Evolutionary conservation across 1,140 invertebrate genomes (phyloP).

Genomic region (Diprion similis): DNA sequence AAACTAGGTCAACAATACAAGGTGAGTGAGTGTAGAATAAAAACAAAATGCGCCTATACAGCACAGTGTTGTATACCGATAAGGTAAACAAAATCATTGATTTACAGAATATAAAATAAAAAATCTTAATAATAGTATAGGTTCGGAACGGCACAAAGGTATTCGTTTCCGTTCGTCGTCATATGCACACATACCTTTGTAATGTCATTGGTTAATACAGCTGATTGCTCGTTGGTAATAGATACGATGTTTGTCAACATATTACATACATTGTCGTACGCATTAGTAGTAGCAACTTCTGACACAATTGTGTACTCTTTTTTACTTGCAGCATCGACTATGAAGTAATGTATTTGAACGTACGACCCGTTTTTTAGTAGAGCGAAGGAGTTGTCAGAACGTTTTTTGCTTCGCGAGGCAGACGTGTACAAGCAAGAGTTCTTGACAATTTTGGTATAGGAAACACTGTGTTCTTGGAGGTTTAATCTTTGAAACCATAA

Average conservation of each 20-base stretch:
- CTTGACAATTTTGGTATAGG: not conserved
- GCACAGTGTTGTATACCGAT: not conserved
- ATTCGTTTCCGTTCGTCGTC: slow-evolving; percentile 11
- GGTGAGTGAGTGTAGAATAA: not conserved
- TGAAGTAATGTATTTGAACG: not conserved
- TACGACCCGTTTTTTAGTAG: not conserved
- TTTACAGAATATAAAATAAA: not conserved
- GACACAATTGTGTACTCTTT: not conserved
- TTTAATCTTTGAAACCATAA: slow-evolving; percentile 3
- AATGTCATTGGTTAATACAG: slow-evolving; percentile 17
- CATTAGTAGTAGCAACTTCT: not conserved
- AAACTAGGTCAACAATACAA: not conserved
- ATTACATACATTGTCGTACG: not conserved
- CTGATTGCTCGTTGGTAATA: slow-evolving; percentile 3
- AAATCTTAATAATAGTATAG: slow-evolving; percentile 13
- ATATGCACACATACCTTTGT: slow-evolving; percentile 18
- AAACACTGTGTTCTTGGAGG: not conserved
- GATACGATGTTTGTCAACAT: not conserved
- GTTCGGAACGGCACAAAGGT: slow-evolving; percentile 20
- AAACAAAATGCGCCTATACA: not conserved
- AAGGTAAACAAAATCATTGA: not conserved
- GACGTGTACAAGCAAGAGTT: slow-evolving; percentile 1
- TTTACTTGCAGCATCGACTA: not conserved
- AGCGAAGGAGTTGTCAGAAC: slow-evolving; percentile 2
- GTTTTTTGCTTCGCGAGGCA: not conserved